Base-by-base conservation (phyloP, 2,888 invertebrate species). In the Noctua janthe region DNA sequence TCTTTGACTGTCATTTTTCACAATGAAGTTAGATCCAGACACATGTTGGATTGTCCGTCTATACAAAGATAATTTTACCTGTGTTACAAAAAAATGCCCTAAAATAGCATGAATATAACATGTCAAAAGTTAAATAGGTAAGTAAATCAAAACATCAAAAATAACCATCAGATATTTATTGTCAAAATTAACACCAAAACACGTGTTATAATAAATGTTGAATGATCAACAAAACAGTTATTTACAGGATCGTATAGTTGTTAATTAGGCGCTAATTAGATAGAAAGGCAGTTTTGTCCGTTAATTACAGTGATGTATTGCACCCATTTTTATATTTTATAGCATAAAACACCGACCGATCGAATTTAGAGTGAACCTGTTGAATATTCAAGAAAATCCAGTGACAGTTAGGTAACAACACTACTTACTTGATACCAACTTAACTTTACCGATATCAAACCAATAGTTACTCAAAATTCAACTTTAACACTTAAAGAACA, bases 341-440 rank as follows among this genome's bases (percentile, higher is more conserved):
- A 49, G 82, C 83, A 89, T 89, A 89, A 81, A 88, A 87, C 85
- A 84, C 85, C 74, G 72, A 67, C 72, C 74, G 76, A 81, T 77
- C 81, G 75, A 80, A 82, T 89, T 83, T 84, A 85, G 74, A 89
- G 87, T 85, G 70, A 83, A 51, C 59, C 83, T 85, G 74, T 79
- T 90, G 87, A 90, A 90, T 90, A 90, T 90, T 90, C 87, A 89
- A 84, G 76, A 70, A 84, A 79, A 82, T 71, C 73, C 54, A 82
- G 83, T 86, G 90, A 90, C 90, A 90, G 90, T 89, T 90, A 86
- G 82, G 87, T 88, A 90, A 90, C 85, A 84, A 76, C 79, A 84
- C 86, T 82, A 69, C 80, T 76, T 78, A 73, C 71, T 76, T 80
- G 56, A 82, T 59, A 82, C 89, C 67, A 89, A 83, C 71, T 81